Percentiles rank a stretch among this genome's conserved stretches.
These are phyloP conservation scores for Whitmania pigra DNA, from an alignment of 1,140 invertebrate genomes.

Conservation along the genomic window DNA sequence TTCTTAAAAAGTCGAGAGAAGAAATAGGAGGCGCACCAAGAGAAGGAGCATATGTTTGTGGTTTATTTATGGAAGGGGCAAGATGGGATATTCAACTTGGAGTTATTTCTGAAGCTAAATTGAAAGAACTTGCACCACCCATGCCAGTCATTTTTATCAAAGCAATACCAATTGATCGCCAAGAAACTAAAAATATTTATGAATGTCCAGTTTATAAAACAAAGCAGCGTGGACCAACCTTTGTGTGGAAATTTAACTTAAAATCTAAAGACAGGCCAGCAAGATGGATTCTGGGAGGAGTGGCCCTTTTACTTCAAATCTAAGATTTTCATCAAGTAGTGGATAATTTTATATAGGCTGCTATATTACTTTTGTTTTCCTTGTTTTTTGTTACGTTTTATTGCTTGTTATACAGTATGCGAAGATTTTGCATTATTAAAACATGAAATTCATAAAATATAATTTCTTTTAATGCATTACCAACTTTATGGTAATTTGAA, in stretches of 20 bases:
- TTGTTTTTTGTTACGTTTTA: too few relatives aligned
- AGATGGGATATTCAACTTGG: conserved; percentile 76
- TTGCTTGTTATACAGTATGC: too few relatives aligned
- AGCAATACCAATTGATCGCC: conserved; percentile 78
- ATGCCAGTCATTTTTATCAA: conserved; percentile 88
- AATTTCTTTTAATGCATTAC: too few relatives aligned
- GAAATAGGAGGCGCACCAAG: conserved; percentile 69
- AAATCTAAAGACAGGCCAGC: conserved; percentile 84
- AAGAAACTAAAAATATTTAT: conserved; percentile 79
- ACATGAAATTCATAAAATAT: too few relatives aligned
- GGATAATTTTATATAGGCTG: too few relatives aligned
- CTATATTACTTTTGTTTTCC: too few relatives aligned
- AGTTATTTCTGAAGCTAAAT: conserved; percentile 71
- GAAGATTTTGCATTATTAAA: too few relatives aligned
- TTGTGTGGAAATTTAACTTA: conserved; percentile 89
- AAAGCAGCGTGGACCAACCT: conserved; percentile 72
- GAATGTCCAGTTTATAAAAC: conserved; percentile 92
- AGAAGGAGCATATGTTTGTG: conserved; percentile 83
- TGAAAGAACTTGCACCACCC: conserved; percentile 82
- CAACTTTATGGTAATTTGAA: too few relatives aligned
- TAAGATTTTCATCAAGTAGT: background rate
- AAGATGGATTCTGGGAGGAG: conserved; percentile 88
- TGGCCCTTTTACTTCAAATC: conserved; percentile 75
- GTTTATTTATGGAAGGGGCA: conserved; percentile 85
- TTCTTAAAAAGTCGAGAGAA: conserved; percentile 80